phyloP scores from a whole-genome alignment of 1,140 invertebrate species.

The Trachymyrmex cornetzi region DNA sequence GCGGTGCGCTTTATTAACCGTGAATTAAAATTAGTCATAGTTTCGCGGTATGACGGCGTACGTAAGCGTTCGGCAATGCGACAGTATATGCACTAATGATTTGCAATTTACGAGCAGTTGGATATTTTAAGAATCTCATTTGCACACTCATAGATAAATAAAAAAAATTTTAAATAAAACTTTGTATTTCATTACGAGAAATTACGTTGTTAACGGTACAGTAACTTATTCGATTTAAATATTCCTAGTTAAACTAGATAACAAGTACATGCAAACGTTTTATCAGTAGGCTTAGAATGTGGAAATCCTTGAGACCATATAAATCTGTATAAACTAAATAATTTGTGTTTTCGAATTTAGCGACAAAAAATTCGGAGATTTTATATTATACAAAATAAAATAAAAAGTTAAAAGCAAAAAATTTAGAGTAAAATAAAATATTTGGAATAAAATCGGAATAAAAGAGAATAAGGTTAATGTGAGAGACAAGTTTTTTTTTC shows the following conservation, averaged over 20 bases:
- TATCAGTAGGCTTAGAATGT: conserved; percentile 75
- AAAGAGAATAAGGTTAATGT: background rate
- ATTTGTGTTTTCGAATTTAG: background rate
- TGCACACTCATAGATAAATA: background rate
- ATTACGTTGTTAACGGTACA: background rate
- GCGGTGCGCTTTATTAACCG: conserved; percentile 66
- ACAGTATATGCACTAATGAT: conserved; percentile 1
- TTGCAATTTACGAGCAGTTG: background rate
- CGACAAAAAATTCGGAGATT: background rate
- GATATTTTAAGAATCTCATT: background rate
- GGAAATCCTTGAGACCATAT: conserved; percentile 74
- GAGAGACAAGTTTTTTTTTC: background rate
- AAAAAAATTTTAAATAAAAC: background rate
- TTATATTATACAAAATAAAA: background rate
- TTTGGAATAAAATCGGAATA: background rate
- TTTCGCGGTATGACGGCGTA: conserved; percentile 24
- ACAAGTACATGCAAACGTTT: conserved; percentile 63
- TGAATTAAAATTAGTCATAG: conserved; percentile 37
- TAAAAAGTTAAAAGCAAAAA: background rate
- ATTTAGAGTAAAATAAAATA: background rate
- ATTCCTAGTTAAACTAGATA: conserved; percentile 60
- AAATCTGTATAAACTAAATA: background rate
- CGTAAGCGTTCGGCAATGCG: conserved; percentile 17
- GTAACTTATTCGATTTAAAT: conserved; percentile 41
- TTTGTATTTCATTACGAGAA: background rate